Percentiles rank a stretch among this genome's conserved stretches.
Conservation (phyloP, 1,140 invertebrate genomes). For the Cepaea nemoralis region DNA sequence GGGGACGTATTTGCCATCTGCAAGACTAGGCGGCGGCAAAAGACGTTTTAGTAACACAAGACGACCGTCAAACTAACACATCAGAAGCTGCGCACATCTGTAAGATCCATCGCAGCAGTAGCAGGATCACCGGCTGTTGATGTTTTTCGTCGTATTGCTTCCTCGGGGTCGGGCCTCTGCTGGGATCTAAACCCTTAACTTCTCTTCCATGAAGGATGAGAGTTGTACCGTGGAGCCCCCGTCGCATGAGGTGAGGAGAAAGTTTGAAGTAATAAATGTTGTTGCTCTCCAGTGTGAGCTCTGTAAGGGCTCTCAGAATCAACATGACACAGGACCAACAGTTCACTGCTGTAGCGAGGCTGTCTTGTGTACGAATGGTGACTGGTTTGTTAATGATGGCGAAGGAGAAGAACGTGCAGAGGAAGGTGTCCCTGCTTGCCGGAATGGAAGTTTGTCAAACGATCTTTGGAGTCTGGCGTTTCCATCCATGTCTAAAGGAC, state of each 20-base stretch:
- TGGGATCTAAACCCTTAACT: too few relatives aligned
- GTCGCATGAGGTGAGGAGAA: constrained; percentile 16
- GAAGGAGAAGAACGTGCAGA: constrained; percentile 15
- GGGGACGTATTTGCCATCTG: too few relatives aligned
- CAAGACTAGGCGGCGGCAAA: too few relatives aligned
- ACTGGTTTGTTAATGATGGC: background rate
- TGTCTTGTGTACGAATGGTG: background rate
- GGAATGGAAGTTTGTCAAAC: background rate
- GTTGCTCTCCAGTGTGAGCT: background rate
- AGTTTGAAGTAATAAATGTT: constrained; percentile 12
- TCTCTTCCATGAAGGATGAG: background rate
- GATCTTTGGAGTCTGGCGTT: background rate
- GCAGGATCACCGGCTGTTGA: too few relatives aligned
- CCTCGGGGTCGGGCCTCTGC: too few relatives aligned
- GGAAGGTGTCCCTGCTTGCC: background rate
- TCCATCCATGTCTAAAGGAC: background rate
- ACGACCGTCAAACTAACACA: too few relatives aligned
- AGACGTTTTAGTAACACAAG: too few relatives aligned
- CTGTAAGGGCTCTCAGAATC: background rate
- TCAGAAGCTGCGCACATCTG: too few relatives aligned
- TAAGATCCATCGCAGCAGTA: too few relatives aligned
- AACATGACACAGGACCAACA: background rate
- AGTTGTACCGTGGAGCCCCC: background rate
- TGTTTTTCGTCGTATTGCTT: too few relatives aligned
- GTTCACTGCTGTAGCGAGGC: background rate